Percentiles rank a stretch among this genome's conserved stretches.
phyloP scores from a whole-genome alignment of 2,797 vertebrate species.

The Anguilla pacifica region DNA sequence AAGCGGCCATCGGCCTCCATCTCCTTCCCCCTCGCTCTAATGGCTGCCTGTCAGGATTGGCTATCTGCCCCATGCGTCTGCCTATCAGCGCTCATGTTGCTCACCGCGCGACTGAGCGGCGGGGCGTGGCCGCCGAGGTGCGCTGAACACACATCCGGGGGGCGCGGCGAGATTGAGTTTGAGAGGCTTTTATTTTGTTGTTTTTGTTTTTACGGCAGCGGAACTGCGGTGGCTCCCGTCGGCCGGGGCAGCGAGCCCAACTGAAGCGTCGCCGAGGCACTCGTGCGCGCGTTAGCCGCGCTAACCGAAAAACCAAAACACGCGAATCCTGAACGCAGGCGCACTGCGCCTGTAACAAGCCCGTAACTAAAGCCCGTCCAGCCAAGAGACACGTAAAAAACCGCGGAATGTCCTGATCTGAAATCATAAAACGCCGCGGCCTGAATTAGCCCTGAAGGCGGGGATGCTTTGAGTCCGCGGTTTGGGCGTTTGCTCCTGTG shows the following conservation, averaged over 20 bases:
- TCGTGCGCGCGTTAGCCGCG: too few species aligned
- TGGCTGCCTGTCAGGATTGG: constrained; percentile 56
- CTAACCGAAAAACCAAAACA: too few species aligned
- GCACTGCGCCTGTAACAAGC: background rate
- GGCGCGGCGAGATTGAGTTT: background rate
- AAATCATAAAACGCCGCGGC: background rate
- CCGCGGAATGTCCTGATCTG: background rate
- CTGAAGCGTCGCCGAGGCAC: too few species aligned
- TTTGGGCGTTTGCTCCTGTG: background rate
- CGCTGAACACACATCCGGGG: constrained; percentile 36
- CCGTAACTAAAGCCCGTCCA: background rate
- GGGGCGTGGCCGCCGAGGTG: constrained; percentile 43
- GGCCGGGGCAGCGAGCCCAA: too few species aligned
- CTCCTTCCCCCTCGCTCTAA: constrained; percentile 55
- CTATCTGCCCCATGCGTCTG: constrained; percentile 61
- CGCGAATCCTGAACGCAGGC: too few species aligned
- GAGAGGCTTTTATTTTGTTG: background rate
- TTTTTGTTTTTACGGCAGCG: background rate
- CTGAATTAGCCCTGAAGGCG: background rate
- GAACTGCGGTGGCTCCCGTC: too few species aligned
- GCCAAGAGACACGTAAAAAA: background rate
- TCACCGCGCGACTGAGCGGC: constrained; percentile 39
- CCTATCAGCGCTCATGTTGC: constrained; percentile 39
- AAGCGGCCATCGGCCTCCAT: constrained; percentile 63
- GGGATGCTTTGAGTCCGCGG: background rate